These are phyloP conservation scores for Stenichneumon culpator DNA, from an alignment of 2,888 invertebrate genomes.

Conservation along the genomic window DNA sequence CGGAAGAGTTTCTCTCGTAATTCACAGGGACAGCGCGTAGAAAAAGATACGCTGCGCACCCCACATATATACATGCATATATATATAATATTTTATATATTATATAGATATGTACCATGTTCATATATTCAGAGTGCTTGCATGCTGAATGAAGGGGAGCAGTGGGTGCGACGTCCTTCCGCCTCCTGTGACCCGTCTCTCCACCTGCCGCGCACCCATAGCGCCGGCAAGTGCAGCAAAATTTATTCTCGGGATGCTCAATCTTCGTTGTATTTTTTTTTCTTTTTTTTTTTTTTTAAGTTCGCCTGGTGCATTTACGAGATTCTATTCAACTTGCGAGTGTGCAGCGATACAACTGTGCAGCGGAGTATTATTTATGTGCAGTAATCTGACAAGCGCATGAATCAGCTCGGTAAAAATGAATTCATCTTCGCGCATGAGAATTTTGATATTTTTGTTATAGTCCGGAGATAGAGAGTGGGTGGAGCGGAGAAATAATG, in stretches of 20 bases:
- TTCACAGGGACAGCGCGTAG: conserved; percentile 51
- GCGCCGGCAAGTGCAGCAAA: conserved; percentile 43
- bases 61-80: background rate
- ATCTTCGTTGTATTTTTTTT: conserved; percentile 23
- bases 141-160: conserved; percentile 46
- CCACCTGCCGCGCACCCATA: conserved; percentile 28
- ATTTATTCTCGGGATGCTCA: conserved; percentile 60
- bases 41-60: conserved; percentile 45
- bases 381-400: conserved; percentile 49
- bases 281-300: background rate
- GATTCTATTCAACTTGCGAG: conserved; percentile 53
- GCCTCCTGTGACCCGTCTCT: conserved; percentile 48
- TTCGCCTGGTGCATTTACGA: conserved; percentile 35
- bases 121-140: conserved; percentile 34
- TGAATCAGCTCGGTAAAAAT: conserved; percentile 29
- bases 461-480: background rate
- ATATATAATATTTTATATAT: background rate
- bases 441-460: conserved; percentile 26
- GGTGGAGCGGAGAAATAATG: background rate
- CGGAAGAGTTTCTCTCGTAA: conserved; percentile 57
- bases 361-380: conserved; percentile 46
- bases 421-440: conserved; percentile 15
- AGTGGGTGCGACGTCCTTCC: conserved; percentile 53
- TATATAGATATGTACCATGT: background rate
- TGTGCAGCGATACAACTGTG: conserved; percentile 17